Conservation (phyloP, 2,797 vertebrate genomes). For the Aselliscus stoliczkanus region DNA sequence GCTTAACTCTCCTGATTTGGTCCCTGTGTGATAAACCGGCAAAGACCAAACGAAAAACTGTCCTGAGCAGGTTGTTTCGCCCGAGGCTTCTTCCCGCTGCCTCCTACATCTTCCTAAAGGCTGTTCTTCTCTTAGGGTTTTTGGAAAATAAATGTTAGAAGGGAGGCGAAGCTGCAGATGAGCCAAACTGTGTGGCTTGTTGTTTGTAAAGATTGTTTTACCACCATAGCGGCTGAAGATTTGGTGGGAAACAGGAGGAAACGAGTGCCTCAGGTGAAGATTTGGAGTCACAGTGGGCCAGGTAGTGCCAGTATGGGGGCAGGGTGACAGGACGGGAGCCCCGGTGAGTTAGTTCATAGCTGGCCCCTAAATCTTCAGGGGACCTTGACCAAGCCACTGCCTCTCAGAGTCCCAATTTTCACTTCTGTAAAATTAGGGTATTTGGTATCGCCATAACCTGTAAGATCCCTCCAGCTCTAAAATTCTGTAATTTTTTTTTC, state of each 20-base stretch:
- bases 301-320: neutral
- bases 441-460: neutral
- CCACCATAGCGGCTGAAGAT: no score
- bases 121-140: neutral
- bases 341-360: neutral
- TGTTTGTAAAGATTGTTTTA: neutral
- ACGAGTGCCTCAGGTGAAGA: neutral
- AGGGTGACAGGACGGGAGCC: rapidly evolving
- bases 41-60: neutral
- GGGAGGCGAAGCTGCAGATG: no score
- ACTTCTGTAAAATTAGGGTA: neutral
- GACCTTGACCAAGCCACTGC: neutral
- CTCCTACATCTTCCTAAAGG: rapidly evolving
- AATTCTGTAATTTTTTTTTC: neutral
- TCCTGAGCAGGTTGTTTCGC: neutral
- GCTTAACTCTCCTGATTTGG: no score
- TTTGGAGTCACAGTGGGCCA: neutral
- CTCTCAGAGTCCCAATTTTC: neutral
- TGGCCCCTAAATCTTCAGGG: neutral
- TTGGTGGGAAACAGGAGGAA: neutral
- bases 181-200: rapidly evolving
- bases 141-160: neutral
- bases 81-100: neutral
- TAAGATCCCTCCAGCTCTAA: neutral
- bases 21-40: neutral